Evolutionary conservation across 2,797 vertebrate genomes (phyloP).

Genomic region (Cryptoblepharus egeriae): DNA sequence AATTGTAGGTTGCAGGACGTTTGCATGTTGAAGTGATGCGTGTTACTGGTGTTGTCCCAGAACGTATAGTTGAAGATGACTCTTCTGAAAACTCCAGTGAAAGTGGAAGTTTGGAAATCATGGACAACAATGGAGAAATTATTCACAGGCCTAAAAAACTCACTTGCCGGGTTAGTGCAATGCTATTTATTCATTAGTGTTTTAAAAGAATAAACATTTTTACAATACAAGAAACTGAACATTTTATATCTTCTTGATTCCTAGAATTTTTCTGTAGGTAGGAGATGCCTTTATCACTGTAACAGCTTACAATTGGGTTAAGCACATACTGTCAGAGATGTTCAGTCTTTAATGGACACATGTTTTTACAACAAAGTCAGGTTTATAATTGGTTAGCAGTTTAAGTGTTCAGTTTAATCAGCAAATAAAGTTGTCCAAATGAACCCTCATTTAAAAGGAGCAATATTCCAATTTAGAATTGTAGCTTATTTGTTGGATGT

Average conservation of each 20-base stretch:
- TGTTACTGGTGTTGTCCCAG: slow-evolving; percentile 87
- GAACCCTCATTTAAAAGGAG: background rate
- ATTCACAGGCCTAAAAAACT: slow-evolving; percentile 92
- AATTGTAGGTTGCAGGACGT: slow-evolving; percentile 89
- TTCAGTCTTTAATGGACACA: background rate
- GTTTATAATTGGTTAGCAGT: background rate
- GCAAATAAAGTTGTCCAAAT: background rate
- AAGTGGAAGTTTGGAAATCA: slow-evolving; percentile 91
- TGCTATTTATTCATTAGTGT: background rate
- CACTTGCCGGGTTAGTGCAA: slow-evolving; percentile 88
- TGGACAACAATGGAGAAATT: slow-evolving; percentile 91
- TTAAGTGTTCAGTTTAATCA: background rate
- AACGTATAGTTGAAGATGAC: slow-evolving; percentile 89
- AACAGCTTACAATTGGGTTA: background rate
- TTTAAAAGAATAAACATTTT: background rate
- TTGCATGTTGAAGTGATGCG: slow-evolving; percentile 94
- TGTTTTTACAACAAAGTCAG: background rate
- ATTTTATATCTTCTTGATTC: background rate
- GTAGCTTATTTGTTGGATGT: background rate
- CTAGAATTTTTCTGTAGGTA: slow-evolving; percentile 1
- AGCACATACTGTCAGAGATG: background rate
- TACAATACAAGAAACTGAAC: background rate
- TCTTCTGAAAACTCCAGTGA: slow-evolving; percentile 98
- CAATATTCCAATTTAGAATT: background rate
- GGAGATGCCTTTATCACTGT: background rate